Conservation (phyloP, 1,140 invertebrate genomes). For the Myzus persicae region DNA sequence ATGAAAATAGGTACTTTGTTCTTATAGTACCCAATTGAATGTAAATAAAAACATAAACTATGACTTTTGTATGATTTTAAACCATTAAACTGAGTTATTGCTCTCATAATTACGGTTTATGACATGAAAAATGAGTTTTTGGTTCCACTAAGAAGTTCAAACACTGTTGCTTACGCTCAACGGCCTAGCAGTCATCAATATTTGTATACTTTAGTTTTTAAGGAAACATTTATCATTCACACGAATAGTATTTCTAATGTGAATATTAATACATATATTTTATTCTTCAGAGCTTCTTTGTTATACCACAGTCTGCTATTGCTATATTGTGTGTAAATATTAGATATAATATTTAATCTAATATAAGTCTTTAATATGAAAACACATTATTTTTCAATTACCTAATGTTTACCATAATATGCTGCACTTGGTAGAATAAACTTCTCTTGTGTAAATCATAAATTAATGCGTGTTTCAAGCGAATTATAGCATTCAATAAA, state of each 20-base stretch:
- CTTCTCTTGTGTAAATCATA: background rate
- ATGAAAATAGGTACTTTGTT: background rate
- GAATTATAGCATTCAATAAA: background rate
- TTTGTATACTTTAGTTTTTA: background rate
- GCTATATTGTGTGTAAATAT: background rate
- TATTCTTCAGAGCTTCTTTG: background rate
- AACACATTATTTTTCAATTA: background rate
- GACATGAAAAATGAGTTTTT: background rate
- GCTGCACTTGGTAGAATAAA: background rate
- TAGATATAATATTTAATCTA: background rate
- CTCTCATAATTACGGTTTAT: background rate
- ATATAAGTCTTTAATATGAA: background rate
- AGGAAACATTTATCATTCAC: background rate
- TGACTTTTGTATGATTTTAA: background rate
- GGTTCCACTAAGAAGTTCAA: background rate
- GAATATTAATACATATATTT: background rate
- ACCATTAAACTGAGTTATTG: background rate
- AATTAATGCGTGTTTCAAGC: background rate
- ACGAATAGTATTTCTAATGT: background rate
- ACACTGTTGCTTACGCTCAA: background rate
- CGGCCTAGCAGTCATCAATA: background rate
- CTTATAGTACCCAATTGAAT: background rate
- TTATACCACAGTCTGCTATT: background rate
- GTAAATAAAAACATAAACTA: background rate
- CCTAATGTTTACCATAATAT: constrained; percentile 1